These are phyloP conservation scores for Temnothorax rugatulus DNA, from an alignment of 2,888 invertebrate species.

Conservation along the genomic window DNA sequence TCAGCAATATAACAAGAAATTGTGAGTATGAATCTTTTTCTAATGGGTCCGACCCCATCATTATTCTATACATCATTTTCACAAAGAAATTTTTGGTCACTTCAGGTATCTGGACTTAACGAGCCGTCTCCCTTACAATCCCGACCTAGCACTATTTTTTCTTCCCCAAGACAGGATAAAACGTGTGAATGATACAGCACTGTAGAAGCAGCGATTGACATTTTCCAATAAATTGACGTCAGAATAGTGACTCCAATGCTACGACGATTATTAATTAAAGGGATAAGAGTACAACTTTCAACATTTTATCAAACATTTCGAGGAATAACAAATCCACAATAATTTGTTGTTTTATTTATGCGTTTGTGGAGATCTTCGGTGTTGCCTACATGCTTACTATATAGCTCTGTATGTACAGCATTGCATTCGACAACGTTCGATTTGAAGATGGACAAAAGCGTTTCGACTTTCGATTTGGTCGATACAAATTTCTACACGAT, in stretches of 20 bases:
- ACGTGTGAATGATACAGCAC: background rate
- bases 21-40: background rate
- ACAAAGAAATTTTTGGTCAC: background rate
- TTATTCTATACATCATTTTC: background rate
- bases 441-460: conserved; percentile 29
- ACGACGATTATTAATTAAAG: background rate
- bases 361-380: background rate
- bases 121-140: background rate
- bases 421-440: background rate
- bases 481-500: conserved; percentile 13
- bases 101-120: background rate
- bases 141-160: background rate
- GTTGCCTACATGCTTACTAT: background rate
- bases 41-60: background rate
- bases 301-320: background rate
- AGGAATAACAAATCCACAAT: background rate
- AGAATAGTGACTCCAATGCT: background rate
- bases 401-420: background rate
- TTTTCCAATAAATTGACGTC: background rate
- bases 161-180: background rate
- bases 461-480: background rate
- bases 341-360: background rate
- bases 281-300: background rate
- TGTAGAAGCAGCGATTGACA: background rate
- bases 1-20: background rate